A percentile compares a stretch with the other conserved stretches of the same genome.
Evolutionary conservation across 2,113 vertebrate genomes (phyloP).

Genomic region (Corapipo altera): DNA sequence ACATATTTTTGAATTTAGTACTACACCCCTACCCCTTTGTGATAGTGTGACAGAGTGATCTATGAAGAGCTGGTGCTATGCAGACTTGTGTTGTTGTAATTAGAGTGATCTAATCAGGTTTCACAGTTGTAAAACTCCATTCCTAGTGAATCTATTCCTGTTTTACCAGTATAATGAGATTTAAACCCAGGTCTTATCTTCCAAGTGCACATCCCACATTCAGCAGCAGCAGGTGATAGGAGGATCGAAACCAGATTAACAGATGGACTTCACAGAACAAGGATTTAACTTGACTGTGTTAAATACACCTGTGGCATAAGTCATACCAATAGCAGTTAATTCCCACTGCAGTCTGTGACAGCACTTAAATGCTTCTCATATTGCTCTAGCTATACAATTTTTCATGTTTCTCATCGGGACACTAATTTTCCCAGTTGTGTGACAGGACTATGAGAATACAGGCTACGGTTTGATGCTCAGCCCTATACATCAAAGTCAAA

Average conservation of each 20-base stretch:
- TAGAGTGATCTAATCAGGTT: neutral
- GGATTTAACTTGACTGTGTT: conserved; percentile 35
- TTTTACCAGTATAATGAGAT: neutral
- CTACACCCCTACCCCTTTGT: neutral
- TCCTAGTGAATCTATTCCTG: neutral
- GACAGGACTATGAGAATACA: neutral
- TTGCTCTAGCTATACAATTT: neutral
- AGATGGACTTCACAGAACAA: conserved; percentile 3
- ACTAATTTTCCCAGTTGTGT: neutral
- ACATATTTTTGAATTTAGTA: neutral
- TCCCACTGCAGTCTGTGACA: neutral
- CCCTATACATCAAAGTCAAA: neutral
- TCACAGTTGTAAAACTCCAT: neutral
- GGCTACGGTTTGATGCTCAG: neutral
- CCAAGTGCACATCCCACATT: conserved; percentile 14
- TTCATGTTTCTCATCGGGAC: neutral
- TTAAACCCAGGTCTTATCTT: conserved; percentile 1
- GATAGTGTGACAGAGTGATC: neutral
- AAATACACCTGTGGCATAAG: conserved; percentile 21
- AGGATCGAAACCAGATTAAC: conserved; percentile 43
- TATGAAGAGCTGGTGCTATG: neutral
- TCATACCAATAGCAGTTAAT: conserved; percentile 7
- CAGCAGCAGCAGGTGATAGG: conserved; percentile 23
- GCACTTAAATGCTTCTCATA: neutral
- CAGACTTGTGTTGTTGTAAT: neutral